Percentiles rank a stretch among this genome's conserved stretches.
Conservation (phyloP, 2,113 vertebrate genomes). For the Rhinolophus ferrumequinum region DNA sequence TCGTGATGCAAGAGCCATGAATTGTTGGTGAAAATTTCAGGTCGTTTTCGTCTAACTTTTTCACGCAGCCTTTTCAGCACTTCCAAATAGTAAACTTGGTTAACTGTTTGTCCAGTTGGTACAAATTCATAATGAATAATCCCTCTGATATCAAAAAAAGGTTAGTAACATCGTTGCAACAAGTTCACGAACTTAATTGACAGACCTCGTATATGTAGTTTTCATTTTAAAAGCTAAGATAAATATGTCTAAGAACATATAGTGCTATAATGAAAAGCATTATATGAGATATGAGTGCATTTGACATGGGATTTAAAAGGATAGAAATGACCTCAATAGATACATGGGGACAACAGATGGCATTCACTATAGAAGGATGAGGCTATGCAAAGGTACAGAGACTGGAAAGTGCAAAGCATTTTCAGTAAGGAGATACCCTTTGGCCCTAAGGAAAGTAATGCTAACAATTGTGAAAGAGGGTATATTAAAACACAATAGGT, state of each 20-base stretch:
- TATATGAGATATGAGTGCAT: not conserved
- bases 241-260: not conserved
- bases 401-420: not conserved
- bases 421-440: not conserved
- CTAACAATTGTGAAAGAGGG: not conserved
- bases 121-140: no score
- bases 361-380: not conserved
- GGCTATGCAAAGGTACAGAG: not conserved
- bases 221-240: conserved; percentile 15
- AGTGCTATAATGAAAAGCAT: not conserved
- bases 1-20: no score
- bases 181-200: no score
- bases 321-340: conserved; percentile 11
- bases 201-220: not conserved
- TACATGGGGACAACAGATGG: not conserved
- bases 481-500: conserved; percentile 13
- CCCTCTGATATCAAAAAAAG: no score
- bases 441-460: conserved; percentile 28
- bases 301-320: not conserved
- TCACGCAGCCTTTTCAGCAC: no score
- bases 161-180: no score
- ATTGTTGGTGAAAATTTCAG: no score
- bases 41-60: no score
- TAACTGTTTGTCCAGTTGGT: no score
- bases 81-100: no score